These are phyloP conservation scores for Murina feae DNA, from an alignment of 2,113 vertebrate genomes.

Conservation along the genomic window DNA sequence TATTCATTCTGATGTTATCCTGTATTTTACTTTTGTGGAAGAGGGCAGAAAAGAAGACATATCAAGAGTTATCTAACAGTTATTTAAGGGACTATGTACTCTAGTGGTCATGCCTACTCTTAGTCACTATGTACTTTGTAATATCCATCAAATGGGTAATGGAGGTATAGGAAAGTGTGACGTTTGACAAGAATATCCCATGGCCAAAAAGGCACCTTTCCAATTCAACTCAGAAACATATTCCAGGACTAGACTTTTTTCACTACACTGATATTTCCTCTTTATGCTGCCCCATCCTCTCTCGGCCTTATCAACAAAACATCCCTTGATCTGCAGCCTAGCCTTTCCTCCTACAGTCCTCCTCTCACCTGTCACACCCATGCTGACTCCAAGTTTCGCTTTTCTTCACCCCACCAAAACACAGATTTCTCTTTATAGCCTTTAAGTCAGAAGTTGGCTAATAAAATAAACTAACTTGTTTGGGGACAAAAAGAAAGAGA, in stretches of 20 bases:
- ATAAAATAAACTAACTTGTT: constrained; percentile 26
- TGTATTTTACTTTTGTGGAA: not conserved
- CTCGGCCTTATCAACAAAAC: not conserved
- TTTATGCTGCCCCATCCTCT: no score
- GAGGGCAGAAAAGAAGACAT: not conserved
- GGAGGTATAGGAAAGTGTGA: not conserved
- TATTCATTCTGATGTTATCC: not conserved
- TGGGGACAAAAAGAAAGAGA: not conserved
- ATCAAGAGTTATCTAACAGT: not conserved
- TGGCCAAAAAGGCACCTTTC: not conserved
- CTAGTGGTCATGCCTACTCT: not conserved
- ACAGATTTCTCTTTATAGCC: constrained; percentile 6
- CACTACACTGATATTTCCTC: not conserved
- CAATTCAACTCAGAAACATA: not conserved
- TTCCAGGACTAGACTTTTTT: not conserved
- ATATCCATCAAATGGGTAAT: not conserved
- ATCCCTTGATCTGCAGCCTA: not conserved
- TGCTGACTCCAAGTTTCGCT: not conserved
- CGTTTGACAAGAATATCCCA: not conserved
- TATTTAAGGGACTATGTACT: not conserved
- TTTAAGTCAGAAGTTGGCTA: constrained; percentile 22
- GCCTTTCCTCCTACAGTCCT: not conserved
- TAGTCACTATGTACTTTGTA: not conserved
- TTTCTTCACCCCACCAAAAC: not conserved
- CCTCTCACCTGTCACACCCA: not conserved